These are phyloP conservation scores for Drosophila basisetae DNA, from an alignment of 2,888 invertebrate genomes.

Conservation along the genomic window DNA sequence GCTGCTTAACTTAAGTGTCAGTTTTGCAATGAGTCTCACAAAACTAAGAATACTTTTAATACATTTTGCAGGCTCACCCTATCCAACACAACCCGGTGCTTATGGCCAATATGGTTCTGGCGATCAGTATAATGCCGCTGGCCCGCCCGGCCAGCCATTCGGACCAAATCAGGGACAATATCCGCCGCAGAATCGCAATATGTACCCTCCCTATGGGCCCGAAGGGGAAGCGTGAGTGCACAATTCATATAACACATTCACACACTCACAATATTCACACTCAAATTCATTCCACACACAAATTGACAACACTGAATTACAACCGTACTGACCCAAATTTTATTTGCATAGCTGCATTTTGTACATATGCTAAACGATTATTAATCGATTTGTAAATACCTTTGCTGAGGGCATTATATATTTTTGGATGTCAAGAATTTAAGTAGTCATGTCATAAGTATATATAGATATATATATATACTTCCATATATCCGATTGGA, in stretches of 20 bases:
- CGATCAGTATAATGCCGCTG: conserved; percentile 87
- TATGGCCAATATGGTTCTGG: conserved; percentile 90
- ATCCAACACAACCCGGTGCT: conserved; percentile 87
- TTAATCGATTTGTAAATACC: neutral
- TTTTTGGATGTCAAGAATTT: neutral
- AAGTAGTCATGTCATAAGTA: neutral
- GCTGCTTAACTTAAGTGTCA: neutral
- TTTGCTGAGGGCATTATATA: neutral
- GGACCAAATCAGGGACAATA: conserved; percentile 87
- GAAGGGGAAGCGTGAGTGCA: conserved; percentile 88
- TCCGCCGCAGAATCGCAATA: conserved; percentile 91
- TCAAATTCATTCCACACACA: conserved; percentile 18
- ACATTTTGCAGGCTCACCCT: conserved; percentile 86
- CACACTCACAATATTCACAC: conserved; percentile 10
- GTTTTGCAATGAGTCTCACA: neutral
- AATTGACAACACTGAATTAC: conserved; percentile 6
- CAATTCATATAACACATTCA: conserved; percentile 44
- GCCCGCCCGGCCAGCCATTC: conserved; percentile 87
- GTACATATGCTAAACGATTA: neutral
- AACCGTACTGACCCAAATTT: conserved; percentile 43
- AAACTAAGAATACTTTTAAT: conserved; percentile 7
- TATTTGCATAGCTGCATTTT: neutral
- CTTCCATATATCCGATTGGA: neutral
- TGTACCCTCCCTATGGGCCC: conserved; percentile 92
- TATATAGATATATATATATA: neutral